A percentile compares a stretch with the other conserved stretches of the same genome.
phyloP scores from a whole-genome alignment of 2,888 invertebrate genomes.

The Plebejus melissa region DNA sequence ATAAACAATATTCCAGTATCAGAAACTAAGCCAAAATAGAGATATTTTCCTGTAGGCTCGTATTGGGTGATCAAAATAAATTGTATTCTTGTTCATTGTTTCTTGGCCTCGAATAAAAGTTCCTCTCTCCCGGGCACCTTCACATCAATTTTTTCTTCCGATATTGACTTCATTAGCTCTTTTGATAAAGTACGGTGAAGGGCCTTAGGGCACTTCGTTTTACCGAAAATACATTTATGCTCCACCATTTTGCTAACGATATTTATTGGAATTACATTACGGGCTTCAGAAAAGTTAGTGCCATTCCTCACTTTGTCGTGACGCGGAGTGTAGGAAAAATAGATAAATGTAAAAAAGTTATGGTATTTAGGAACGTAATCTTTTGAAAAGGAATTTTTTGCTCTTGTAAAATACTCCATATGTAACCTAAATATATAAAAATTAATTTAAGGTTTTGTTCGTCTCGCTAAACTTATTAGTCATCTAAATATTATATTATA shows the following conservation, averaged over 20 bases:
- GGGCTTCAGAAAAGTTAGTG: constrained; percentile 15
- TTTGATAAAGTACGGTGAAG: constrained; percentile 32
- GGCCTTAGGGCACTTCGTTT: constrained; percentile 31
- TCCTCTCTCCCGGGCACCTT: constrained; percentile 30
- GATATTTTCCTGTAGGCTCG: neutral
- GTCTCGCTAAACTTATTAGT: no score
- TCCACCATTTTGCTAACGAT: constrained; percentile 27
- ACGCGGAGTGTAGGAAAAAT: neutral
- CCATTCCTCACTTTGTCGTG: neutral
- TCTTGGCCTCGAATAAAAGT: constrained; percentile 28
- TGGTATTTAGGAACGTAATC: no score
- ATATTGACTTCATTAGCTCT: constrained; percentile 36
- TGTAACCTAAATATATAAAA: neutral
- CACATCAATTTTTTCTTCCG: constrained; percentile 32
- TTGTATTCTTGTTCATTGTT: constrained; percentile 28
- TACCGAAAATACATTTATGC: constrained; percentile 30
- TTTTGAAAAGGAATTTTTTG: no score
- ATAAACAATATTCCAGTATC: neutral
- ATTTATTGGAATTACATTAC: constrained; percentile 28
- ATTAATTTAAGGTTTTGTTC: no score
- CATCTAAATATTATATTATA: no score
- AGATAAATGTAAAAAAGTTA: neutral
- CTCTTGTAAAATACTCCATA: neutral
- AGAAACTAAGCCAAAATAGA: neutral
- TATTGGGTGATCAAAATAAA: constrained; percentile 23